Evolutionary conservation across 2,888 invertebrate species (phyloP), one percentile per base, ranked within the genome.

Genomic region (Eupithecia dodoneata): DNA sequence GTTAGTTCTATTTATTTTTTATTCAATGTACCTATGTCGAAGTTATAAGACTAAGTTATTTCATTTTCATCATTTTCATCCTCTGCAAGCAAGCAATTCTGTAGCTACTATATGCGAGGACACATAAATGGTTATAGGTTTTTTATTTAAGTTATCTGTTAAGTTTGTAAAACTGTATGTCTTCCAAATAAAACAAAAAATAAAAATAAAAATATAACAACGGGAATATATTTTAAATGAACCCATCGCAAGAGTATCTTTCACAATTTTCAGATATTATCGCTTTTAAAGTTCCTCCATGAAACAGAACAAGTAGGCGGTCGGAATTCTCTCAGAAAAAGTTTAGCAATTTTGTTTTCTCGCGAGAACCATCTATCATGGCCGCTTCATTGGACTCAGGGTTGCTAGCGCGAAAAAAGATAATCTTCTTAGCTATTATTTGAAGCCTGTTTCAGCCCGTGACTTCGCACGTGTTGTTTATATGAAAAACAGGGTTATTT

Each of bases 301-400:
- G 63, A 63, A 59, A 63, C 63, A 63, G 63, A 63, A 12, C n/a
- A 10, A 63, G 2, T 13, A 66, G 66, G 42, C 42, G 42, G 6
- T 44, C 6, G 15, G 15, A 42, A 66, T 66, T 66, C 66, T 66
- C 2, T n/a, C 71, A 73, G 73, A 63, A 69, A 77, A 83, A 82
- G 80, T 80, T 80, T 79, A 76, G 80, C 80, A 82, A 82, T 82
- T 83, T 82, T 83, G 81, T 84, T 84, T 82, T 77, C 66, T 76
- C 44, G 66, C 44, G 45, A 82, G 80, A 73, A 63, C 80, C 82
- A 84, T 86, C 85, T 83, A 86, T 86, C 85, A 83, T 83, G 81
- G 82, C 73, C 81, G 72, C 80, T 76, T 79, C 74, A 82, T 80
- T 78, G 76, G 66, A 49, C 2, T n/a, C 65, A 41, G 65, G 41